A percentile compares a stretch with the other conserved stretches of the same genome.
phyloP scores from a whole-genome alignment of 2,797 vertebrate genomes.

The Bradypus variegatus region DNA sequence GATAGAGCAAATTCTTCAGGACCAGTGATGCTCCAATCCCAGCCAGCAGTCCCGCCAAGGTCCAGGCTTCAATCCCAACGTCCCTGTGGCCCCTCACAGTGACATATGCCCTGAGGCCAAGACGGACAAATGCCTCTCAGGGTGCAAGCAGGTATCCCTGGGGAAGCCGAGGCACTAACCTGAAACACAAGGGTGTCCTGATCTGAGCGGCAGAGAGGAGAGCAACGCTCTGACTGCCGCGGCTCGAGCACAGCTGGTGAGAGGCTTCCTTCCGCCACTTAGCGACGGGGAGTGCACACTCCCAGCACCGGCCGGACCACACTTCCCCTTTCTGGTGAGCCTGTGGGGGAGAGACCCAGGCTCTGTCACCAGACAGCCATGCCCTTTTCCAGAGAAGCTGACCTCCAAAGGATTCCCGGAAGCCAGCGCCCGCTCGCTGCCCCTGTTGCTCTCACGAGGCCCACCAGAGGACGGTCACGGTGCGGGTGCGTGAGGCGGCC shows the following conservation, averaged over 20 bases:
- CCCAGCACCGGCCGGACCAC: not conserved
- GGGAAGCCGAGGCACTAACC: constrained; percentile 29
- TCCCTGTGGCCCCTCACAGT: accelerated
- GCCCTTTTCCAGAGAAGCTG: not conserved
- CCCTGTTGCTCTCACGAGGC: not conserved
- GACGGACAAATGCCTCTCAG: not conserved
- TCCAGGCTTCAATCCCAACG: not conserved
- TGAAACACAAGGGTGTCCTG: not conserved
- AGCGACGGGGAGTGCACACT: not conserved
- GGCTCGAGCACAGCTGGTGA: not conserved
- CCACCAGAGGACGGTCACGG: not conserved
- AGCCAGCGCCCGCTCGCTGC: not conserved
- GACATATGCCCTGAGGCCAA: not conserved
- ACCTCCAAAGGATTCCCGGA: not conserved
- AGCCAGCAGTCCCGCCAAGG: not conserved
- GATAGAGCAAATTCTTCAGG: not conserved
- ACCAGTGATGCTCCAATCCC: not conserved
- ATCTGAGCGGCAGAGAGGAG: not conserved
- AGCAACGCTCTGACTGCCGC: not conserved
- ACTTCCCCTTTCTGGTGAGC: constrained; percentile 59
- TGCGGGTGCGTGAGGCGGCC: not conserved
- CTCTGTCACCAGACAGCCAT: not conserved
- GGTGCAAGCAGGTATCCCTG: not conserved
- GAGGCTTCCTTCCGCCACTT: not conserved
- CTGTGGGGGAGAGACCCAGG: not conserved